A percentile compares a stretch with the other conserved stretches of the same genome.
phyloP scores from a whole-genome alignment of 1,140 invertebrate species.

The Periplaneta americana region DNA sequence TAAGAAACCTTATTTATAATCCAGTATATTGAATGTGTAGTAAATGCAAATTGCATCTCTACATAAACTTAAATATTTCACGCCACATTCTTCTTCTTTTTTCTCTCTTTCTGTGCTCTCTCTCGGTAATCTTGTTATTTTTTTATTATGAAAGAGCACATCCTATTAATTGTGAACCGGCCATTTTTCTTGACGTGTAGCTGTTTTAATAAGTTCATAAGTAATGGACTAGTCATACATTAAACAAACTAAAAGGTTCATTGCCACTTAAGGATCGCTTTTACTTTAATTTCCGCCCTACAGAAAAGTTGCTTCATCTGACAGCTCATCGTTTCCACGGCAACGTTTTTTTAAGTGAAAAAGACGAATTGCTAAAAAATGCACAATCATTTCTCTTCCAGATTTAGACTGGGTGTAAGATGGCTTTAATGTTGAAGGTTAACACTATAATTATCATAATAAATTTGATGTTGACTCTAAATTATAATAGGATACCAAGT shows the following conservation, averaged over 20 bases:
- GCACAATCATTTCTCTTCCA: background rate
- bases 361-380: background rate
- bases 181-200: background rate
- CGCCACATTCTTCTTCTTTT: too few relatives aligned
- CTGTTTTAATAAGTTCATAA: background rate
- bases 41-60: background rate
- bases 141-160: background rate
- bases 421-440: background rate
- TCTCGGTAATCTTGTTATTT: background rate
- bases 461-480: background rate
- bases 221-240: background rate
- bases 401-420: background rate
- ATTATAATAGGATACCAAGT: background rate
- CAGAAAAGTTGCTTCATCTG: background rate
- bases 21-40: background rate
- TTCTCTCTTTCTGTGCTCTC: too few relatives aligned
- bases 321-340: background rate
- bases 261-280: background rate
- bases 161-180: background rate
- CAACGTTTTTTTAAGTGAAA: background rate
- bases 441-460: background rate
- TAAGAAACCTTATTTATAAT: background rate
- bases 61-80: background rate
- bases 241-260: background rate
- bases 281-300: background rate